Evolutionary conservation across 2,888 invertebrate species (phyloP).

Genomic region (Buathra laborator): DNA sequence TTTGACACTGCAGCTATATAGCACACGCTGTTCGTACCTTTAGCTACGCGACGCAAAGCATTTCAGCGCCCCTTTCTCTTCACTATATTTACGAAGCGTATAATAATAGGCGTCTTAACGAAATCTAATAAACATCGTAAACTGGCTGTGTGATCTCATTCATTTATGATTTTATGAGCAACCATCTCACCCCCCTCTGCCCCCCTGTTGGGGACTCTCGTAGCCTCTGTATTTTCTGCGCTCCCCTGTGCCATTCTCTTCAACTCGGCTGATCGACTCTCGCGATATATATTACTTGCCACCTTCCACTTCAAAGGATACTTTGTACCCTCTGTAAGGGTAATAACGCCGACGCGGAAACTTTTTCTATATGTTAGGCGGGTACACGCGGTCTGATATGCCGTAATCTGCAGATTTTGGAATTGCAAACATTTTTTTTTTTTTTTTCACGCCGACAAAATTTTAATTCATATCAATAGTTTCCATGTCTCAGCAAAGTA

Average conservation of each 20-base stretch:
- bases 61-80: conserved; percentile 55
- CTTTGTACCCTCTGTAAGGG: conserved; percentile 34
- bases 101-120: conserved; percentile 82
- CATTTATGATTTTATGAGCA: conserved; percentile 72
- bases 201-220: conserved; percentile 31
- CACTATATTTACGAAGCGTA: conserved; percentile 77
- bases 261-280: conserved; percentile 30
- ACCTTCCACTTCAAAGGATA: conserved; percentile 58
- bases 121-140: conserved; percentile 84
- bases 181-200: conserved; percentile 55
- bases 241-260: conserved; percentile 3
- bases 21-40: neutral
- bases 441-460: too few relatives aligned
- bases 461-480: too few relatives aligned
- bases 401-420: conserved; percentile 43
- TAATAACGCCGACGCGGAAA: conserved; percentile 36
- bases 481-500: too few relatives aligned
- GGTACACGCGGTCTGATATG: conserved; percentile 40
- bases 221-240: conserved; percentile 45
- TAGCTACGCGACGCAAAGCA: conserved; percentile 1
- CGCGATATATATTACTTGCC: conserved; percentile 27
- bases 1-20: neutral
- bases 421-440: neutral
- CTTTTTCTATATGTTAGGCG: conserved; percentile 1
- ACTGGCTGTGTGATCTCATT: conserved; percentile 78